Percentiles rank a stretch among this genome's conserved stretches.
Conservation (phyloP, 2,113 vertebrate genomes). For the Leptobrachium ailaonicum region DNA sequence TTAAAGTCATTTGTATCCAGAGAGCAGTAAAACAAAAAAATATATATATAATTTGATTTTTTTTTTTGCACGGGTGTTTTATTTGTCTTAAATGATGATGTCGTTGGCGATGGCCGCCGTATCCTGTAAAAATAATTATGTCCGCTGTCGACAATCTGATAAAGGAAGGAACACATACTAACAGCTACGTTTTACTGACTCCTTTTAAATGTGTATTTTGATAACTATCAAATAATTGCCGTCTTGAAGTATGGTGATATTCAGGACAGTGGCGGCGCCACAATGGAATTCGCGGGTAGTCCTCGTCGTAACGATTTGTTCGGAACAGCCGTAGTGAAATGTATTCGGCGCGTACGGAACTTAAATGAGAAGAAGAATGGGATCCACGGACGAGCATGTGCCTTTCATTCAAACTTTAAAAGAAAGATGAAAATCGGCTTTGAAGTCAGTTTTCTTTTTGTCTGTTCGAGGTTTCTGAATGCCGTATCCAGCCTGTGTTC, state of each 20-base stretch:
- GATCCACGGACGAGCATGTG: too few species aligned
- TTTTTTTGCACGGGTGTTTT: neutral
- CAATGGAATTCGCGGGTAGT: constrained; percentile 20
- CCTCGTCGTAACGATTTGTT: neutral
- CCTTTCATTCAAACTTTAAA: too few species aligned
- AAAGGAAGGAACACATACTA: neutral
- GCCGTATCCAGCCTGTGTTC: too few species aligned
- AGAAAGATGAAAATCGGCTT: too few species aligned
- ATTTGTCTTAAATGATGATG: neutral
- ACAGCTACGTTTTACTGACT: neutral
- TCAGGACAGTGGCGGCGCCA: neutral
- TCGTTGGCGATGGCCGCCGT: neutral
- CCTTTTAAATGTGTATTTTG: constrained; percentile 29
- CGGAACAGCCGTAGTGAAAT: too few species aligned
- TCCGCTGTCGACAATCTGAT: neutral
- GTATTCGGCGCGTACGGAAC: too few species aligned
- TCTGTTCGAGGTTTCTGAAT: too few species aligned
- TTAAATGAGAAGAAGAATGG: too few species aligned
- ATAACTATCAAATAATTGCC: constrained; percentile 22
- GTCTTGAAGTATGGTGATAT: neutral
- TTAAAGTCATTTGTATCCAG: neutral
- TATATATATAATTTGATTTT: neutral
- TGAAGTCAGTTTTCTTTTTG: too few species aligned
- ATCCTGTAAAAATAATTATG: neutral
- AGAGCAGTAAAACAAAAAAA: constrained; percentile 19